Percentiles rank a stretch among this genome's conserved stretches.
Conservation (phyloP, 53 echinoderm and acorn worm species). For the Crossaster papposus region DNA sequence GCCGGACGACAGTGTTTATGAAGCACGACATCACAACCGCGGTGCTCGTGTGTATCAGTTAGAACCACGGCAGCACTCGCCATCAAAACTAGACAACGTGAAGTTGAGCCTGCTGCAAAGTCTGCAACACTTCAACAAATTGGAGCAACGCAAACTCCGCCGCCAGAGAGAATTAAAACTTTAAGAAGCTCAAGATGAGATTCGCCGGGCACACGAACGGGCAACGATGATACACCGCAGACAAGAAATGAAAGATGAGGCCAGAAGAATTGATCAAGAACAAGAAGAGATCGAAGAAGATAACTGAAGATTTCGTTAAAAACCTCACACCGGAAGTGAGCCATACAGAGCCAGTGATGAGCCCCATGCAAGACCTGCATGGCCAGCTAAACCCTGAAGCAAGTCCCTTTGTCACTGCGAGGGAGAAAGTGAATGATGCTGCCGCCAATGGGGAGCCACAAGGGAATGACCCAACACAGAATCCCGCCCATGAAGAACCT, state of each 20-base stretch:
- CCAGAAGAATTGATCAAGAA: slow-evolving; percentile 33
- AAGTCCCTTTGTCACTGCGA: neutral
- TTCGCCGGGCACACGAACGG: slow-evolving; percentile 53
- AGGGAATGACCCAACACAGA: too few relatives aligned
- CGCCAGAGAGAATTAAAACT: slow-evolving; percentile 26
- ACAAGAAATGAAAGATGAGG: slow-evolving; percentile 51
- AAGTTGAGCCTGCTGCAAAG: slow-evolving; percentile 47
- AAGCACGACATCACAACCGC: neutral
- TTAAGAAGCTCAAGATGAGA: slow-evolving; percentile 59
- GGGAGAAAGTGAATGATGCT: neutral
- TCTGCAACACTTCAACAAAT: slow-evolving; percentile 46
- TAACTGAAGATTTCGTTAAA: too few relatives aligned
- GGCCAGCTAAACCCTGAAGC: neutral
- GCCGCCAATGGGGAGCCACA: too few relatives aligned
- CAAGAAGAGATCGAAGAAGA: too few relatives aligned
- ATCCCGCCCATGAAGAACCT: too few relatives aligned
- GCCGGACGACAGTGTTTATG: neutral
- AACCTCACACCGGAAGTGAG: too few relatives aligned
- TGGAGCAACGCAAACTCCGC: slow-evolving; percentile 49
- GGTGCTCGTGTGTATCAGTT: too few relatives aligned
- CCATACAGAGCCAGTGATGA: slow-evolving; percentile 9
- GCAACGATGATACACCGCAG: slow-evolving; percentile 19
- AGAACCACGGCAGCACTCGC: slow-evolving; percentile 26
- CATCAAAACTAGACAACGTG: slow-evolving; percentile 30
- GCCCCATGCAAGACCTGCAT: neutral